Conservation (phyloP, 2,888 invertebrate species). For the Caenorhabditis sp. region DNA sequence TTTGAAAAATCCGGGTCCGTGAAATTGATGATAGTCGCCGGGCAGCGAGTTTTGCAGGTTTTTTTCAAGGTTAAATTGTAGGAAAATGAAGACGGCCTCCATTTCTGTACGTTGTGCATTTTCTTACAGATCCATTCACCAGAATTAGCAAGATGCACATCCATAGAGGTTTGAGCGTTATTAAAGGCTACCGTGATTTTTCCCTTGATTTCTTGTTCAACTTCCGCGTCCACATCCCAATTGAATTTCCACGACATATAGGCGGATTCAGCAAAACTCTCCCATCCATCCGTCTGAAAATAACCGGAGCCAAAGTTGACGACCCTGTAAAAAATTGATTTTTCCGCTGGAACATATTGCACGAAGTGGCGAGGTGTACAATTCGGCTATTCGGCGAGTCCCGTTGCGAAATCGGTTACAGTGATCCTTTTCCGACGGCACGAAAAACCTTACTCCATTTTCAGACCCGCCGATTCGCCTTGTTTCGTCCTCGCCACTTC, state of each 20-base stretch:
- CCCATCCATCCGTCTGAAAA: too few relatives aligned
- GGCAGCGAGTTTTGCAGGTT: neutral
- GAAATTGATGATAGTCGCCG: neutral
- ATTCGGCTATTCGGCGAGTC: too few relatives aligned
- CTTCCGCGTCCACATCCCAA: neutral
- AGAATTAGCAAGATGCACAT: neutral
- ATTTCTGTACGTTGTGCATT: too few relatives aligned
- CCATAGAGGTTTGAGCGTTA: neutral
- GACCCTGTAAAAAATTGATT: neutral
- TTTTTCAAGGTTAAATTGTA: neutral
- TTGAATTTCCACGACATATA: slow-evolving; percentile 10
- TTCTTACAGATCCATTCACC: neutral
- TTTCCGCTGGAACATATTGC: too few relatives aligned
- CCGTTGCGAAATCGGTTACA: too few relatives aligned
- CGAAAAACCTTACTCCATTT: too few relatives aligned
- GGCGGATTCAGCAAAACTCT: neutral
- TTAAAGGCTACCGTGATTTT: neutral
- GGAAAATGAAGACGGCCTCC: too few relatives aligned
- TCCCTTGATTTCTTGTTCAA: slow-evolving; percentile 1
- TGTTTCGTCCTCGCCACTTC: too few relatives aligned
- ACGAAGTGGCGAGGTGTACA: too few relatives aligned
- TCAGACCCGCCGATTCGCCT: too few relatives aligned
- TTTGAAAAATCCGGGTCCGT: neutral
- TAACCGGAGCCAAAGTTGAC: neutral
- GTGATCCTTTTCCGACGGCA: too few relatives aligned